Evolutionary conservation across 2,888 invertebrate species (phyloP).

Genomic region (Barypeithes pellucidus): DNA sequence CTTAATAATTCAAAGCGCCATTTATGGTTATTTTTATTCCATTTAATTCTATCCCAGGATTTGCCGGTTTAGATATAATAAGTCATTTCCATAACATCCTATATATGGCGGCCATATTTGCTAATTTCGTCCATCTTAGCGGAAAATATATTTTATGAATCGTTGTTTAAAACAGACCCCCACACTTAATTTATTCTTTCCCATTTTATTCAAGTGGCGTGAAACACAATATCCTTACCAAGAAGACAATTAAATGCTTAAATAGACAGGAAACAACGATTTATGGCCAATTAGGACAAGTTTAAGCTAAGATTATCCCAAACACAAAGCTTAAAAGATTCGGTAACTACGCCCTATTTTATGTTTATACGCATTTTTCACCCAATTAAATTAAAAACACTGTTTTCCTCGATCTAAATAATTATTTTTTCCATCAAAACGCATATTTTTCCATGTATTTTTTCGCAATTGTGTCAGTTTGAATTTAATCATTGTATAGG

Average conservation of each 20-base stretch:
- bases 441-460: too few relatives aligned
- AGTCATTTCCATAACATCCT: too few relatives aligned
- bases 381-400: constrained; percentile 33
- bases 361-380: constrained; percentile 41
- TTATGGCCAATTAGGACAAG: constrained; percentile 51
- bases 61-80: too few relatives aligned
- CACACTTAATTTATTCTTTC: constrained; percentile 26
- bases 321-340: constrained; percentile 49
- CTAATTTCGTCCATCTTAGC: too few relatives aligned
- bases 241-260: constrained; percentile 53
- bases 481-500: too few relatives aligned
- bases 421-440: neutral
- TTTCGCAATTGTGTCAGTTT: too few relatives aligned
- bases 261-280: constrained; percentile 53
- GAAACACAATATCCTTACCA: constrained; percentile 51
- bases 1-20: too few relatives aligned
- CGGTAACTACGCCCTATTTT: constrained; percentile 50
- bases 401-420: neutral
- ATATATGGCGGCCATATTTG: too few relatives aligned
- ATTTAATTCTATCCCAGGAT: too few relatives aligned
- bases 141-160: too few relatives aligned
- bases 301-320: constrained; percentile 52
- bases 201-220: constrained; percentile 41
- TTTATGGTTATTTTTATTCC: too few relatives aligned
- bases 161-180: constrained; percentile 1